Conservation (phyloP, 1,140 invertebrate genomes). For the Pemphigus obesinymphae region DNA sequence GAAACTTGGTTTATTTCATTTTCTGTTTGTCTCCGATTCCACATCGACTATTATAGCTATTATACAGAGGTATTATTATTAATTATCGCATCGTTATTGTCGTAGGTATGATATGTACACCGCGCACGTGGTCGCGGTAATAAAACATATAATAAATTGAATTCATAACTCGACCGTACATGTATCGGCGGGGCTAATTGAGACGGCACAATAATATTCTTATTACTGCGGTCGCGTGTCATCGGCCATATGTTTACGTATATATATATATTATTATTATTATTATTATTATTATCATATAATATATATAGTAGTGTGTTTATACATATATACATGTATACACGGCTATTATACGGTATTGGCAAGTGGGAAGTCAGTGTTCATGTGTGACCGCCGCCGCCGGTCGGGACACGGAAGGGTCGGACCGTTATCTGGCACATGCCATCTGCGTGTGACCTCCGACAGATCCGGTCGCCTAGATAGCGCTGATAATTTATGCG, state of each 20-base stretch:
- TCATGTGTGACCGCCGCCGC: not conserved
- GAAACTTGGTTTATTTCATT: no score
- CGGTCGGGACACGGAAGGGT: not conserved
- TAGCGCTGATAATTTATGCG: conserved; percentile 35
- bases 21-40: no score
- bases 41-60: no score
- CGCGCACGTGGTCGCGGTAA: no score
- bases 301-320: not conserved
- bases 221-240: not conserved
- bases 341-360: no score
- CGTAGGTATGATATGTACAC: no score
- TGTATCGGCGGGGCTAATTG: not conserved
- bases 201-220: not conserved
- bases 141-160: no score
- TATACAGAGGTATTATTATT: no score
- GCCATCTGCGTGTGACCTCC: not conserved
- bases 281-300: no score
- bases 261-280: not conserved
- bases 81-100: no score
- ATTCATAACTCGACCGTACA: no score
- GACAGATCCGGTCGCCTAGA: conserved; percentile 31
- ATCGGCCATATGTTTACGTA: not conserved
- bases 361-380: not conserved
- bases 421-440: conserved; percentile 32
- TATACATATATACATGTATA: not conserved